These are phyloP conservation scores for Macrosiphum euphorbiae DNA, from an alignment of 2,888 invertebrate genomes.

Conservation along the genomic window DNA sequence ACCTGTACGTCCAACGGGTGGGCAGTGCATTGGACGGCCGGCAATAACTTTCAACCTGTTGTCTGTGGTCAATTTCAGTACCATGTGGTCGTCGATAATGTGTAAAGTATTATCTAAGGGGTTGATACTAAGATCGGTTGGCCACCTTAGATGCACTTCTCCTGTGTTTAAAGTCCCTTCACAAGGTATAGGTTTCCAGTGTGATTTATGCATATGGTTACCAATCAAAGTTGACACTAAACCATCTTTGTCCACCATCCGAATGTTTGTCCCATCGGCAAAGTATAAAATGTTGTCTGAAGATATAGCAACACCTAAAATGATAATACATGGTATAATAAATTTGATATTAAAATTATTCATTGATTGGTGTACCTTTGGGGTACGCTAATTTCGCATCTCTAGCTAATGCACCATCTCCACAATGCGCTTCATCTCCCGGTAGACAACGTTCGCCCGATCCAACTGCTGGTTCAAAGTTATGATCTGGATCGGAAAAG, in stretches of 20 bases:
- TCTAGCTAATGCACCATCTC: constrained; percentile 92
- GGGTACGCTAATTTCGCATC: constrained; percentile 96
- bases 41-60: constrained; percentile 93
- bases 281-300: constrained; percentile 93
- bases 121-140: constrained; percentile 93
- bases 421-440: constrained; percentile 94
- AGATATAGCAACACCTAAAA: constrained; percentile 85
- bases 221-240: constrained; percentile 93
- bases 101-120: constrained; percentile 95
- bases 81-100: constrained; percentile 97
- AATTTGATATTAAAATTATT: neutral
- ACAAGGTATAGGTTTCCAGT: constrained; percentile 94
- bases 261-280: constrained; percentile 92
- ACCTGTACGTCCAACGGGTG: constrained; percentile 77
- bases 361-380: constrained; percentile 76
- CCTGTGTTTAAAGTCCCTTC: constrained; percentile 92
- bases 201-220: constrained; percentile 92
- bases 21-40: constrained; percentile 93
- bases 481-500: constrained; percentile 87
- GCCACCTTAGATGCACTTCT: constrained; percentile 95
- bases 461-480: constrained; percentile 96
- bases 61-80: constrained; percentile 90
- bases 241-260: constrained; percentile 93
- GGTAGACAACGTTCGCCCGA: constrained; percentile 91
- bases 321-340: neutral